Conservation (phyloP, 1,140 invertebrate genomes). For the Macrobrachium rosenbergii region DNA sequence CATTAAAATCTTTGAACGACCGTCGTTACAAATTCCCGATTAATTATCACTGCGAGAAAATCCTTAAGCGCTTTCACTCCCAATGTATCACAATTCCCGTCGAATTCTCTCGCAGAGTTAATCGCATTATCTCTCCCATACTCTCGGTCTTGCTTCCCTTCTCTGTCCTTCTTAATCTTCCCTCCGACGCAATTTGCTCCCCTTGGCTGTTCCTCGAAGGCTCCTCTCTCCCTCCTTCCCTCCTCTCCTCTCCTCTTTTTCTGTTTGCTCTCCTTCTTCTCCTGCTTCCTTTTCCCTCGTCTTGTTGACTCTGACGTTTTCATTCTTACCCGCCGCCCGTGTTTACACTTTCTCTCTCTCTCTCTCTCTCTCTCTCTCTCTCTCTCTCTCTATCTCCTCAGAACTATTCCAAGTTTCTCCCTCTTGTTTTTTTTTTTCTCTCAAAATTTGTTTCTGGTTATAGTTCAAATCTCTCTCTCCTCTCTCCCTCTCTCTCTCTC, state of each 20-base stretch:
- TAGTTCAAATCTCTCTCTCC: background rate
- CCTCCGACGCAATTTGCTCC: background rate
- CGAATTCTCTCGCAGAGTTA: no score
- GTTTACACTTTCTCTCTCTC: conserved; percentile 3
- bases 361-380: conserved; percentile 27
- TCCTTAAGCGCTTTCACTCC: no score
- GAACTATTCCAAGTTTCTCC: background rate
- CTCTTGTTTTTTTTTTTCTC: background rate
- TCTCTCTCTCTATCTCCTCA: background rate
- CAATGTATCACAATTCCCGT: no score
- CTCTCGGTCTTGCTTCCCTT: background rate
- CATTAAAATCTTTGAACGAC: no score
- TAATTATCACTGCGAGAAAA: no score
- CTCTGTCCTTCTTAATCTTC: background rate
- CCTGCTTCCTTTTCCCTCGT: background rate
- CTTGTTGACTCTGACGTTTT: background rate
- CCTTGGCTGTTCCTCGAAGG: background rate
- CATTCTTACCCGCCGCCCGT: background rate
- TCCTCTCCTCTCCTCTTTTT: background rate
- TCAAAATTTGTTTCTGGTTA: background rate
- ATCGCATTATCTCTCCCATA: no score
- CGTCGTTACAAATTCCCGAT: no score
- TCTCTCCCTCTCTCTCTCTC: background rate
- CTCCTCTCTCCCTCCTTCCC: background rate
- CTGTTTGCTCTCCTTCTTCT: background rate